phyloP scores from a whole-genome alignment of 2,797 vertebrate genomes.

The Podargus strigoides region DNA sequence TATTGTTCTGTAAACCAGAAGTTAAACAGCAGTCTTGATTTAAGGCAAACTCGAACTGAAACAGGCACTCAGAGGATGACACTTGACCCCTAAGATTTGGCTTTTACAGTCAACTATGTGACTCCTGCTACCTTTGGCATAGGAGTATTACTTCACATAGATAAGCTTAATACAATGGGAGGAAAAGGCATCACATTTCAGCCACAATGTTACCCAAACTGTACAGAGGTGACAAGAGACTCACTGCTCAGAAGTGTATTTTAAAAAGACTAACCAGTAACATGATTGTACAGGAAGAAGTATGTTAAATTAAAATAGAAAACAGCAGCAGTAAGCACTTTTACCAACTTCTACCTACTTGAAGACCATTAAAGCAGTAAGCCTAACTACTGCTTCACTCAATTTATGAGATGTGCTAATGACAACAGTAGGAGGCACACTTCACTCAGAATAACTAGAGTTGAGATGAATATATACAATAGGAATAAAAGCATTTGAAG shows the following conservation, averaged over 20 bases:
- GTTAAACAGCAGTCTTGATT: neutral
- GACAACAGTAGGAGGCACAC: constrained; percentile 62
- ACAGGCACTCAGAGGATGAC: neutral
- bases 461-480: neutral
- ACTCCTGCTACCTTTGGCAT: neutral
- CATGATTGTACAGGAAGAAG: neutral
- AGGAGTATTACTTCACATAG: neutral
- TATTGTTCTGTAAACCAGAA: neutral
- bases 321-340: neutral
- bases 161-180: neutral
- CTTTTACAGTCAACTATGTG: neutral
- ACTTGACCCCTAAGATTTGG: neutral
- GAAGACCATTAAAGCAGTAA: neutral
- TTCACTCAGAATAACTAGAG: constrained; percentile 19
- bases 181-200: neutral
- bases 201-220: neutral
- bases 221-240: neutral
- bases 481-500: neutral
- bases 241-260: neutral
- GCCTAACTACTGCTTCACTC: neutral
- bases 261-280: neutral
- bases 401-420: constrained; percentile 7
- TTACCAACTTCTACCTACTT: neutral
- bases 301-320: neutral
- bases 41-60: neutral